Conservation (phyloP, 2,888 invertebrate genomes). For the Drosophila cracens region DNA sequence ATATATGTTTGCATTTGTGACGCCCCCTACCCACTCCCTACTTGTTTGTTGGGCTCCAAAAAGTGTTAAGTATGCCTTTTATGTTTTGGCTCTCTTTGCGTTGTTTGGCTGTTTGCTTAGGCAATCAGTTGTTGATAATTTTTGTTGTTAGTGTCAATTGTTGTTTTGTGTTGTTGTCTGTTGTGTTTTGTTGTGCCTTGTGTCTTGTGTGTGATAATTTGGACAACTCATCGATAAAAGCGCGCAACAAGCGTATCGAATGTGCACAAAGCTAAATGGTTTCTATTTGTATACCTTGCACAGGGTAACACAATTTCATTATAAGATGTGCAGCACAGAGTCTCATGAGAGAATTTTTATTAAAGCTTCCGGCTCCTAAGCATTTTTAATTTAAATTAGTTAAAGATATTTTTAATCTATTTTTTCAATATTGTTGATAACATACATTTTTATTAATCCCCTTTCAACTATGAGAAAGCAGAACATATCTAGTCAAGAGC, state of each 20-base stretch:
- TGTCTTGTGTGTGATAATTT: slow-evolving; percentile 73
- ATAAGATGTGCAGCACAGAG: too few relatives aligned
- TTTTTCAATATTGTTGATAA: not conserved
- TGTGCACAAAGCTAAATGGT: slow-evolving; percentile 55
- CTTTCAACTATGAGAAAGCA: not conserved
- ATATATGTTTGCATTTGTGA: slow-evolving; percentile 24
- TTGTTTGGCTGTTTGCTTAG: slow-evolving; percentile 64
- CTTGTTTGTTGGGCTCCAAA: slow-evolving; percentile 80
- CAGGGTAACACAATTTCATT: not conserved
- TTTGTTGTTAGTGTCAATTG: slow-evolving; percentile 71
- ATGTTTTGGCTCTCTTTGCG: slow-evolving; percentile 46
- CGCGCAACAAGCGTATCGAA: slow-evolving; percentile 71
- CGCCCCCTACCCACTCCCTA: not conserved
- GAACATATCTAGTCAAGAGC: not conserved
- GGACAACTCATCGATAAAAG: slow-evolving; percentile 76
- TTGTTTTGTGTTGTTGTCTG: slow-evolving; percentile 36
- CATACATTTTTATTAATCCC: not conserved
- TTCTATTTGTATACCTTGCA: slow-evolving; percentile 28
- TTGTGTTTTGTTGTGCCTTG: slow-evolving; percentile 35
- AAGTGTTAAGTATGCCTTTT: slow-evolving; percentile 77
- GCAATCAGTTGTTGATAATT: slow-evolving; percentile 78
- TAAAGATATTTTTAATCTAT: not conserved
- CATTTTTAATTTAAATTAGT: not conserved
- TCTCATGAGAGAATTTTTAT: not conserved
- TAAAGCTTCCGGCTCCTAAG: too few relatives aligned